phyloP scores from a whole-genome alignment of 1,140 invertebrate species.

The Lycorma delicatula region DNA sequence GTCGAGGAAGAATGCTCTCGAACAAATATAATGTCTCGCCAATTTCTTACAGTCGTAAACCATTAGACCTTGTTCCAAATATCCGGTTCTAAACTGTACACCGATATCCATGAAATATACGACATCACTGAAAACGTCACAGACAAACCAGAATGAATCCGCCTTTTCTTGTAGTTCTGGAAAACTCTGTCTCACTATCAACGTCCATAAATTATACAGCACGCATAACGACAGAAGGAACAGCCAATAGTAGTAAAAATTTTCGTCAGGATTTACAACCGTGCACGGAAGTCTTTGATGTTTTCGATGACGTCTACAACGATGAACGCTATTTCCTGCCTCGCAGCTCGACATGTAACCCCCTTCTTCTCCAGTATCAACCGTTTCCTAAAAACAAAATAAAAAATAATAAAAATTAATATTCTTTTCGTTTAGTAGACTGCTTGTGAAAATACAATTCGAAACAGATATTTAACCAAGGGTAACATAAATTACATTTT shows the following conservation, averaged over 20 bases:
- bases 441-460: no score
- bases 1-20: constrained; percentile 79
- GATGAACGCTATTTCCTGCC: constrained; percentile 48
- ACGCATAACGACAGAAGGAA: constrained; percentile 80
- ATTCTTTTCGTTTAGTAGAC: neutral
- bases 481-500: no score
- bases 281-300: constrained; percentile 56
- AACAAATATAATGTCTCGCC: constrained; percentile 78
- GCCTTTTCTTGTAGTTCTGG: constrained; percentile 73
- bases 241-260: constrained; percentile 93
- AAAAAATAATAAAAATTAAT: neutral
- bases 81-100: constrained; percentile 90
- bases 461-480: no score
- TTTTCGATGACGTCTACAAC: constrained; percentile 48
- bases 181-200: constrained; percentile 90
- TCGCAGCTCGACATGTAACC: neutral
- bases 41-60: constrained; percentile 83
- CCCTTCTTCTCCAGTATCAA: constrained; percentile 43
- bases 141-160: constrained; percentile 64
- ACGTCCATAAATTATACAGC: constrained; percentile 91
- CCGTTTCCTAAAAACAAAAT: constrained; percentile 45
- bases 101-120: constrained; percentile 80
- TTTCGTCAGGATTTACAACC: constrained; percentile 93
- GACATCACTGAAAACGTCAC: constrained; percentile 75
- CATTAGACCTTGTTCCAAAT: constrained; percentile 70